These are phyloP conservation scores for Cyprinodon brontotheroides DNA, from an alignment of 2,113 vertebrate species.

Conservation along the genomic window DNA sequence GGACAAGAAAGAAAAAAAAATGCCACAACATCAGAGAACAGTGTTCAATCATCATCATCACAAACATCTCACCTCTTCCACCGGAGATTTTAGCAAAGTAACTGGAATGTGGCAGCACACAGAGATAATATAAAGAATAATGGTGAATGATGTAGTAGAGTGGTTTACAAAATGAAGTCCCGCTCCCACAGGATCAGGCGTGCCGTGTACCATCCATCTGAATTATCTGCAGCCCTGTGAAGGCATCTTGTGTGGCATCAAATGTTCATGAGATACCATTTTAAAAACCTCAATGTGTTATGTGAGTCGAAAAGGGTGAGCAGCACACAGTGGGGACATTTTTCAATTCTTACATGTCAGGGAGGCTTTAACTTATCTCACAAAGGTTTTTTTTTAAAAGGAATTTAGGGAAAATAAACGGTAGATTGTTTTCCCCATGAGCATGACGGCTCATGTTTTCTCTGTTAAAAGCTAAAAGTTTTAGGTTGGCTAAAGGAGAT, in stretches of 20 bases:
- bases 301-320: conserved; percentile 38
- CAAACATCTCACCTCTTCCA: conserved; percentile 28
- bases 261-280: conserved; percentile 34
- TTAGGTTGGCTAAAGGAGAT: not conserved
- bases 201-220: conserved; percentile 63
- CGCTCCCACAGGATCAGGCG: conserved; percentile 54
- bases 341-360: conserved; percentile 47
- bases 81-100: conserved; percentile 26
- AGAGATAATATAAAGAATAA: conserved; percentile 59
- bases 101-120: conserved; percentile 39
- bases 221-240: conserved; percentile 68
- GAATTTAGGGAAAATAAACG: conserved; percentile 20
- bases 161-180: conserved; percentile 71
- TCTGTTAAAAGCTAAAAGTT: conserved; percentile 1
- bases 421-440: not conserved
- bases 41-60: conserved; percentile 7
- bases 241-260: conserved; percentile 54
- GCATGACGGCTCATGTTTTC: conserved; percentile 6
- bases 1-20: fast-evolving
- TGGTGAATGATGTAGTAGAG: conserved; percentile 75
- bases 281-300: conserved; percentile 39
- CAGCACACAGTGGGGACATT: conserved; percentile 28
- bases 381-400: not conserved
- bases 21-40: not conserved
- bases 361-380: conserved; percentile 19